Evolutionary conservation across 2,113 vertebrate genomes (phyloP), one percentile per base, ranked within the genome.

Genomic region (Mesitornis unicolor): DNA sequence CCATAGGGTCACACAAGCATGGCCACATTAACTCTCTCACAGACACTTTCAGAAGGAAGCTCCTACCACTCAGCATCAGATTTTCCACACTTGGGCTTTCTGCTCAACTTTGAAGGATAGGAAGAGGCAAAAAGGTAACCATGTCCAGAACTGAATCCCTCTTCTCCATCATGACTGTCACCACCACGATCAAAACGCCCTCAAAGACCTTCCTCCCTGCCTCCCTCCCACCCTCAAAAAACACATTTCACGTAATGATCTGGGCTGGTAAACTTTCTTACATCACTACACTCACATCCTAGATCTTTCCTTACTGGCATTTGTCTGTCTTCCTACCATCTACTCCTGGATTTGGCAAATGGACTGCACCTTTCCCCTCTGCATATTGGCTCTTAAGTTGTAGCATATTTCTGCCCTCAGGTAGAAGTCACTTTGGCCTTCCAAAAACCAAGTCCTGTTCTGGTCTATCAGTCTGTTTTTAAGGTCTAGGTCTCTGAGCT

Each of bases 351-450:
- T 64, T 63, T 85, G 9, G 16, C n/a, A 77, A 65, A 87, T 4
- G 4, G 13, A 59, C 6, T 35, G 12, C 20, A 56, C 7, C 31
- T 56, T 87, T 83, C 20, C 16, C 1, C 47, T 48, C 21, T 11
- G 4, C 4, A 8, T 0, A 1, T 0, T 8, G n/a, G 36, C 16
- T 78, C 13, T 69, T 65, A 73, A 54, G 26, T 57, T 14, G 19
- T 0, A 43, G 12, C 1, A 0, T 38, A 42, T 22, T 73, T 90
- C 29, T 83, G 28, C 21, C 17, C 35, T 74, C 68, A 54, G 42
- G 13, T 9, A 76, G 7, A 67, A 53, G 10, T 40, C 64, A 84
- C 35, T 50, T 0, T 4, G 7, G 17, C 13, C 8, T 48, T 93
- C 10, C 16, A 57, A 77, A 91, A 50, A 20, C 43, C 26, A 47